Evolutionary conservation across 2,888 invertebrate genomes (phyloP), one percentile per base, ranked within the genome.

Genomic region (Vesta saturnalis): DNA sequence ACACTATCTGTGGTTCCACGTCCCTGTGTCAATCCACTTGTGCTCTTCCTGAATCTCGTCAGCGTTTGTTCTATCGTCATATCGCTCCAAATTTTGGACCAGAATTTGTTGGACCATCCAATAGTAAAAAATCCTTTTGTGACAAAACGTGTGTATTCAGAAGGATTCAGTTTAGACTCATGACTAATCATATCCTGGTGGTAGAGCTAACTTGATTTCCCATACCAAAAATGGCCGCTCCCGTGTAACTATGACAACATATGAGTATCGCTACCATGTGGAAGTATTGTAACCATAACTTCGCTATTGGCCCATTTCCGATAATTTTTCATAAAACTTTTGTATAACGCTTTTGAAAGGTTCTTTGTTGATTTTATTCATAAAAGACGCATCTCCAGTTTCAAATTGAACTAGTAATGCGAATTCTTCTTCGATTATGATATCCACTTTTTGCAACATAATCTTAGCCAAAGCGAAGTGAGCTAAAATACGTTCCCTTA

Each of bases 281-380:
- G 57, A 77, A 79, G 62, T 76, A 74, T 21, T 74, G 73, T 0
- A 76, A 52, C 77, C 78, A 78, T 30, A 78, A 57, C 63, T 72
- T 73, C n/a, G 77, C 73, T 21, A 77, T 78, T 21, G 70, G 66
- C 52, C 76, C 75, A 35, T 64, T 61, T 63, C 49, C 1, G 10
- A 87, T 87, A 86, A 86, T n/a, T 57, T 23, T 4, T 57, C 35
- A 1, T 23, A 10, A 8, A 30, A 30, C 30, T 57, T 57, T 85
- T 86, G 85, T 85, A 87, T 85, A n/a, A n/a, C n/a, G n/a, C n/a
- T n/a, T n/a, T n/a, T n/a, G n/a, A n/a, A n/a, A n/a, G n/a, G n/a
- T 85, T 18, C 15, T 4, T n/a, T 4, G 12, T n/a, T 4, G 86
- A 84, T 85, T 81, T 83, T 75, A 30, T 30, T 30, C 6, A 6